Conservation (phyloP, 2,888 invertebrate species). For the Sinopyrophorus schimmeli region DNA sequence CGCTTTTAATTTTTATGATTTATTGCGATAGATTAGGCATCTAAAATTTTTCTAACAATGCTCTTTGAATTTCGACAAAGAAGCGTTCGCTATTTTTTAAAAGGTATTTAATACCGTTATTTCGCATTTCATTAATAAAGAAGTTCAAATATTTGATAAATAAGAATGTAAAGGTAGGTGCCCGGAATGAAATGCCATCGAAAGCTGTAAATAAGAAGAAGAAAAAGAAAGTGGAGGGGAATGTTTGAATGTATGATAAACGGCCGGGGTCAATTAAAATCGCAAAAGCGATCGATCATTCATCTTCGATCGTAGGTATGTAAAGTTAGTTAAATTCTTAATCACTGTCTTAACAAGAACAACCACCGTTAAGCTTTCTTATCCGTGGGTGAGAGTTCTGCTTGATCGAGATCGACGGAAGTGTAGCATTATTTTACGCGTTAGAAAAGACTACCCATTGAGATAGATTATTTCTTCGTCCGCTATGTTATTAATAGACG, state of each 20-base stretch:
- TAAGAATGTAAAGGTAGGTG: constrained; percentile 9
- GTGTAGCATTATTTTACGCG: constrained; percentile 15
- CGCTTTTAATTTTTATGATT: no score
- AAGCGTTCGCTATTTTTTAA: no score
- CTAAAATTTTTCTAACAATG: no score
- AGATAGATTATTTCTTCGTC: constrained; percentile 8
- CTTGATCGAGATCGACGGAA: constrained; percentile 20
- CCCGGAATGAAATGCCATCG: constrained; percentile 1
- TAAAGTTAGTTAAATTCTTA: constrained; percentile 22
- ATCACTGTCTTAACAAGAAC: constrained; percentile 21
- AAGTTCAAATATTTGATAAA: no score
- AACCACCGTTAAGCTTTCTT: constrained; percentile 28
- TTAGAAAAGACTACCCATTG: constrained; percentile 17
- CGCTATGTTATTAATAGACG: constrained; percentile 15
- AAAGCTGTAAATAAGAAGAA: no score
- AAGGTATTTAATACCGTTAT: no score
- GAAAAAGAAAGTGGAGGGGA: no score
- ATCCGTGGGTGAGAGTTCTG: constrained; percentile 28
- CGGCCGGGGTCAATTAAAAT: constrained; percentile 19
- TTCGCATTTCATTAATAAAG: no score
- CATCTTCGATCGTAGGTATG: constrained; percentile 11
- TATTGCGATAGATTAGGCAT: no score
- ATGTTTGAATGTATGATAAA: constrained; percentile 18
- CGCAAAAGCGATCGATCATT: constrained; percentile 18
- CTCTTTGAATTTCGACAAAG: no score